Base-by-base conservation (phyloP, 2,888 invertebrate genomes). In the Agrotis exclamationis region DNA sequence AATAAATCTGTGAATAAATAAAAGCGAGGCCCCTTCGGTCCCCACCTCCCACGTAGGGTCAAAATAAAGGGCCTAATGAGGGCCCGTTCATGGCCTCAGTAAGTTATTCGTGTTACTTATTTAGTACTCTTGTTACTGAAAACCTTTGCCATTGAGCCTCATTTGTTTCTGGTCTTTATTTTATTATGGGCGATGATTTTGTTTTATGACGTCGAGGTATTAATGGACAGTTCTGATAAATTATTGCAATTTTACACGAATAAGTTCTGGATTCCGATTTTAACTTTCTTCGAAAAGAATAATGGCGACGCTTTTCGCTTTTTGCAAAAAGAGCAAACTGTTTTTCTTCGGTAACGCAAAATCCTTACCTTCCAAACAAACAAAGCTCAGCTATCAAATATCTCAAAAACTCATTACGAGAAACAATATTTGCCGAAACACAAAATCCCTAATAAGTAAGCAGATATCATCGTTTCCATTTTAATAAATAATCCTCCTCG, bases 1-100 rank as follows among this genome's bases (percentile, higher is more conserved):
- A 82, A 87, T 88, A 88, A 88, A 87, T 87, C 86, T 89, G 88
- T 89, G 86, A 89, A 90, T 90, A 87, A 90, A 88, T 88, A 88
- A 87, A 86, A 85, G 77, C 76, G 69, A 53, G 73, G 63, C 53
- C 72, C 72, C 87, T 86, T 91, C 89, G 87, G 88, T 90, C 87
- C 89, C 67, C 80, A 84, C 85, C 90, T 86, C 90, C 90, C 87
- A 90, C 90, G 89, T 85, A 71, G 88, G 82, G 85, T 76, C 84
- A 79, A 88, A 88, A 88, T 87, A 88, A 89, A 88, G 86, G 85
- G 81, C 87, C 85, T 91, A 89, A 90, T 91, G 88, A 91, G 85
- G 70, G 80, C 82, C n/a, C n/a, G 74, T 79, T 81, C 79, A 79
- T 75, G 74, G 80, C 65, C 78, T 79, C 76, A 79, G 74, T 85